A percentile compares a stretch with the other conserved stretches of the same genome.
These are phyloP conservation scores for Sminthurides bifidus DNA, from an alignment of 1,140 invertebrate genomes.

Conservation along the genomic window DNA sequence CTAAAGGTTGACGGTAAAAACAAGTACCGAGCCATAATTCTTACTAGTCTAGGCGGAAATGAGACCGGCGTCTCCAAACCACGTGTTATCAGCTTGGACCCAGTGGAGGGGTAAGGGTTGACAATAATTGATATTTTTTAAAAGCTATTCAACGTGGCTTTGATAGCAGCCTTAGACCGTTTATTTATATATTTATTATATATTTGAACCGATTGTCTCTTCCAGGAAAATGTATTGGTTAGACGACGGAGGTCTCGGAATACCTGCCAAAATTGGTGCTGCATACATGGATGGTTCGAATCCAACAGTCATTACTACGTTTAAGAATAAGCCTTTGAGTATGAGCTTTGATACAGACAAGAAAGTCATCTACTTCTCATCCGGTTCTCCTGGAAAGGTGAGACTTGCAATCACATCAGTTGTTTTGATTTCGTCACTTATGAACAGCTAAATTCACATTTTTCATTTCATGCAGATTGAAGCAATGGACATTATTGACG, in stretches of 20 bases:
- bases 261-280: constrained; percentile 77
- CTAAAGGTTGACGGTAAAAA: constrained; percentile 73
- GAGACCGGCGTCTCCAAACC: constrained; percentile 75
- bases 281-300: constrained; percentile 89
- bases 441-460: not conserved
- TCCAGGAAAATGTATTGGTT: constrained; percentile 81
- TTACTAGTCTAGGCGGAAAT: constrained; percentile 78
- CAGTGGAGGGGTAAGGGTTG: constrained; percentile 61
- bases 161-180: not conserved
- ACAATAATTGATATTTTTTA: constrained; percentile 4
- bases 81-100: constrained; percentile 76
- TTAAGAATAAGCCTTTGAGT: constrained; percentile 59
- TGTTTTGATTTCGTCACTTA: not conserved
- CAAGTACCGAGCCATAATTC: constrained; percentile 70
- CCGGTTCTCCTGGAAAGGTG: constrained; percentile 58
- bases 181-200: constrained; percentile 7
- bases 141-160: not conserved
- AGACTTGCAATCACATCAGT: constrained; percentile 19
- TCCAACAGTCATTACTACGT: constrained; percentile 51
- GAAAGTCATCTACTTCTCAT: constrained; percentile 75
- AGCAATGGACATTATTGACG: constrained; percentile 57
- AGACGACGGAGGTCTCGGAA: constrained; percentile 68
- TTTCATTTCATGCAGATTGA: constrained; percentile 41
- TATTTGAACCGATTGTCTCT: constrained; percentile 31
- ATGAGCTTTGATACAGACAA: constrained; percentile 73